These are phyloP conservation scores for Drosophila seguyi DNA, from an alignment of 1,140 invertebrate genomes.

Conservation along the genomic window DNA sequence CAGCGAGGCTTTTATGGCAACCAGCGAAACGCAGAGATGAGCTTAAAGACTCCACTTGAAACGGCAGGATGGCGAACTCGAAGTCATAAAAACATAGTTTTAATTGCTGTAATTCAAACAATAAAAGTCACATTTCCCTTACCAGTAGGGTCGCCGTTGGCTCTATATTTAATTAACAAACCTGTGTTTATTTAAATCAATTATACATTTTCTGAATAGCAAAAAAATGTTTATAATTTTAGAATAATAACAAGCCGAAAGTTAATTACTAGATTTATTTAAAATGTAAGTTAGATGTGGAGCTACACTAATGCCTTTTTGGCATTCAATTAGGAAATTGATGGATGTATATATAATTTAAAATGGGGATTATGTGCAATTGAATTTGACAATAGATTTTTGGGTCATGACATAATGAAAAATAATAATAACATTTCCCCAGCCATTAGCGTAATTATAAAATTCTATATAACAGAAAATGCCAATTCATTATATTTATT, in stretches of 20 bases:
- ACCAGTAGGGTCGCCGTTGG: neutral
- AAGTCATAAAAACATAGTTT: constrained; percentile 29
- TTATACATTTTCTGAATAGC: constrained; percentile 10
- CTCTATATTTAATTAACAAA: constrained; percentile 36
- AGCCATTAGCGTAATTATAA: neutral
- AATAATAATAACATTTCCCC: neutral
- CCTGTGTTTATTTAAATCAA: constrained; percentile 37
- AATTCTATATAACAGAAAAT: neutral
- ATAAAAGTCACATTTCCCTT: constrained; percentile 36
- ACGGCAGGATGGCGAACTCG: constrained; percentile 7
- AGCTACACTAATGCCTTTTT: neutral
- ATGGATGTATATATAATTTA: constrained; percentile 3
- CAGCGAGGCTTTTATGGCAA: constrained; percentile 2
- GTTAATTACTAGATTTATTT: constrained; percentile 32
- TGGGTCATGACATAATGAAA: neutral
- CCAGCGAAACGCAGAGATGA: constrained; percentile 18
- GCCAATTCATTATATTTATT: neutral
- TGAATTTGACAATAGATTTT: constrained; percentile 16
- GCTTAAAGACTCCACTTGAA: constrained; percentile 14
- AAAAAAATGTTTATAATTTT: neutral
- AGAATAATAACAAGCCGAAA: constrained; percentile 8
- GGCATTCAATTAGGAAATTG: constrained; percentile 15
- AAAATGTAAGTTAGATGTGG: constrained; percentile 3
- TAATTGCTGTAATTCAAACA: constrained; percentile 34
- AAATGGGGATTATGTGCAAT: constrained; percentile 7